A percentile compares a stretch with the other conserved stretches of the same genome.
Evolutionary conservation across 2,888 invertebrate species (phyloP).

Genomic region (Craniophora ligustri): DNA sequence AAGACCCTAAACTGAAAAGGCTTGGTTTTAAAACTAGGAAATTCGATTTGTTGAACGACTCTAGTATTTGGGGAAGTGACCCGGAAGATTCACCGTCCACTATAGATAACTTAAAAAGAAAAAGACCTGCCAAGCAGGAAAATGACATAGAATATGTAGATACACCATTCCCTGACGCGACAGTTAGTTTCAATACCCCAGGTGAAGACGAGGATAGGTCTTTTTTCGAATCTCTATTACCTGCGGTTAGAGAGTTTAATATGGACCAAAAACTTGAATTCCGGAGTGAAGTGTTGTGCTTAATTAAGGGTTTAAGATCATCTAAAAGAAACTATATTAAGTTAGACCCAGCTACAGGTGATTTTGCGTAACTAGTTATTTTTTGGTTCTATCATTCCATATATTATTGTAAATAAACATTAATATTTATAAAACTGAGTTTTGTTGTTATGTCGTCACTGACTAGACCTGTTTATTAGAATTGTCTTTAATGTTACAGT

Average conservation of each 20-base stretch:
- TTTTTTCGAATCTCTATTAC: slow-evolving; percentile 78
- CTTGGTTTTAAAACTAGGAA: slow-evolving; percentile 51
- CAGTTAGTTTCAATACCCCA: slow-evolving; percentile 47
- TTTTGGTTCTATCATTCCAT: slow-evolving; percentile 38
- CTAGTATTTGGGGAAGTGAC: slow-evolving; percentile 60
- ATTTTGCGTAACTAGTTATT: slow-evolving; percentile 40
- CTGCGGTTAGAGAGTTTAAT: slow-evolving; percentile 74
- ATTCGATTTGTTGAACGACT: slow-evolving; percentile 54
- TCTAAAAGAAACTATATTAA: slow-evolving; percentile 53
- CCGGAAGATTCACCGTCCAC: slow-evolving; percentile 59
- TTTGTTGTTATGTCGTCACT: no score
- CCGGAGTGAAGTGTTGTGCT: slow-evolving; percentile 70
- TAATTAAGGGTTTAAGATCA: slow-evolving; percentile 72
- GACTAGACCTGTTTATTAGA: neutral
- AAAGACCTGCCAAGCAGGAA: slow-evolving; percentile 51
- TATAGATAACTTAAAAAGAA: slow-evolving; percentile 64
- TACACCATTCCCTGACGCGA: slow-evolving; percentile 61
- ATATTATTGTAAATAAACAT: slow-evolving; percentile 43
- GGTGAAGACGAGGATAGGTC: slow-evolving; percentile 75
- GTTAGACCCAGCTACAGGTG: slow-evolving; percentile 53
- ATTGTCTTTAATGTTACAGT: no score
- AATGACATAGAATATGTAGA: slow-evolving; percentile 71
- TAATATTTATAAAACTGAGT: slow-evolving; percentile 6
- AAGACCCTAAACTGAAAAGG: slow-evolving; percentile 59
- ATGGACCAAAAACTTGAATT: slow-evolving; percentile 79